phyloP scores from a whole-genome alignment of 1,140 invertebrate species.

The Dinoponera quadriceps region DNA sequence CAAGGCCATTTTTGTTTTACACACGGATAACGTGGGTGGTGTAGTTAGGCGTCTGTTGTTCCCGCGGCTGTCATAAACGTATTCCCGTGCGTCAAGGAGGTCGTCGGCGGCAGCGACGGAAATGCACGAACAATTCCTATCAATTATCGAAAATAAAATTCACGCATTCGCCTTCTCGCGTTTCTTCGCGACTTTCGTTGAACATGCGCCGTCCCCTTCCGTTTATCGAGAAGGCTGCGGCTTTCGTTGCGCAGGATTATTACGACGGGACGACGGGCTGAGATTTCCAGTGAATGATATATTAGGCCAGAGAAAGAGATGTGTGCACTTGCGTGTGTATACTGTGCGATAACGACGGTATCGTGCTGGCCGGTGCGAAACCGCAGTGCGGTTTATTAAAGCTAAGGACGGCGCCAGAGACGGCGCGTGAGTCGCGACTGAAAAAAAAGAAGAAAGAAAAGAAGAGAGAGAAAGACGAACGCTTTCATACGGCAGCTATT shows the following conservation, averaged over 20 bases:
- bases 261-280: not conserved
- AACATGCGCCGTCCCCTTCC: not conserved
- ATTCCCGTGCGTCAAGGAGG: not conserved
- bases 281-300: constrained; percentile 6
- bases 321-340: constrained; percentile 41
- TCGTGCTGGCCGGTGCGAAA: constrained; percentile 46
- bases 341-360: constrained; percentile 14
- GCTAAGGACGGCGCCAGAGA: constrained; percentile 50
- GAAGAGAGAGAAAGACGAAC: not conserved
- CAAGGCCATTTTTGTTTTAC: constrained; percentile 12
- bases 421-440: not conserved
- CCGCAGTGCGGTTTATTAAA: constrained; percentile 57
- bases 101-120: too few species aligned
- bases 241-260: constrained; percentile 28
- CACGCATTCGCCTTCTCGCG: not conserved
- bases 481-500: constrained; percentile 18
- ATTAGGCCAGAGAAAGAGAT: constrained; percentile 9
- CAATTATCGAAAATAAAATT: not conserved
- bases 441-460: not conserved
- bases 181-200: not conserved
- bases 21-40: constrained; percentile 11
- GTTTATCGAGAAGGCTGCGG: constrained; percentile 9
- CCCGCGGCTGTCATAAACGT: not conserved
- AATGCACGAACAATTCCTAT: not conserved
- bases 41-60: not conserved